Evolutionary conservation across 2,888 invertebrate genomes (phyloP).

Genomic region (Drosophila helvetica): DNA sequence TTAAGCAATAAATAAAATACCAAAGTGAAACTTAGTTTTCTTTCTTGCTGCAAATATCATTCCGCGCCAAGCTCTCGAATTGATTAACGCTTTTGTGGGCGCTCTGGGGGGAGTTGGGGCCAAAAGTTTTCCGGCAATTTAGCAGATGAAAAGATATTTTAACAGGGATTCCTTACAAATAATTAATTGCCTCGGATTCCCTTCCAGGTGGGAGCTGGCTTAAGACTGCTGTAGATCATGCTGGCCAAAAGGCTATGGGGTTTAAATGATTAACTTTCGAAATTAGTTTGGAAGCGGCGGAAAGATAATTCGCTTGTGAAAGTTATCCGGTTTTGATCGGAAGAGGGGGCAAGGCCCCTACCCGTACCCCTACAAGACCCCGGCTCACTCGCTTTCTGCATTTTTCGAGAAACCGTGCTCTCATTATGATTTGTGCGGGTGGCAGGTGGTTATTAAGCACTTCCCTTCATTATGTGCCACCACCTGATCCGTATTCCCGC

Average conservation of each 20-base stretch:
- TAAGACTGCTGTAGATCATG: constrained; percentile 10
- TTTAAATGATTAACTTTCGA: not conserved
- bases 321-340: not conserved
- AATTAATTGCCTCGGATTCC: constrained; percentile 52
- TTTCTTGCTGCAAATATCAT: constrained; percentile 26
- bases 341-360: no score
- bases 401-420: no score
- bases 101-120: not conserved
- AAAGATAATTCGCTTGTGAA: not conserved
- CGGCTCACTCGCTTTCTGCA: no score
- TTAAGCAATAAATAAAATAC: constrained; percentile 63
- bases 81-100: constrained; percentile 53
- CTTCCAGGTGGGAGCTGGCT: constrained; percentile 14
- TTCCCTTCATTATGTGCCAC: constrained; percentile 19
- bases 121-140: constrained; percentile 46
- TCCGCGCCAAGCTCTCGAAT: constrained; percentile 39
- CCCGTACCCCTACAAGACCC: no score
- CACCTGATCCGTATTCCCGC: constrained; percentile 23
- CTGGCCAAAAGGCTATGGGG: not conserved
- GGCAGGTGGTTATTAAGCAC: constrained; percentile 36
- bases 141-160: constrained; percentile 61
- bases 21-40: constrained; percentile 50
- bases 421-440: not conserved
- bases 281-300: not conserved
- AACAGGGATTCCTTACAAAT: constrained; percentile 59